phyloP scores from a whole-genome alignment of 1,140 invertebrate genomes.

The Stegodyphus dumicola region DNA sequence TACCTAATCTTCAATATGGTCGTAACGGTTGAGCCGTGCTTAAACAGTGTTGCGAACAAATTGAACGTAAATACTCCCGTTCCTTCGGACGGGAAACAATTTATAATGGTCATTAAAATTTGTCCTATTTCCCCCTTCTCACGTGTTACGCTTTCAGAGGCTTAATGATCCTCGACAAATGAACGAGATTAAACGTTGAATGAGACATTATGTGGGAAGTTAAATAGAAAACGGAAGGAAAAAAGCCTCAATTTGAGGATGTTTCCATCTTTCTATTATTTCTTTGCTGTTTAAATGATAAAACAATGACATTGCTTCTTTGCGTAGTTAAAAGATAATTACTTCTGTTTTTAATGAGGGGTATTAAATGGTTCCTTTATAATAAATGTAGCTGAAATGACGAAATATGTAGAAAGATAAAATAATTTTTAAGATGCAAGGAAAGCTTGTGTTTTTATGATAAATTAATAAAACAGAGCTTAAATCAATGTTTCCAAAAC shows the following conservation, averaged over 20 bases:
- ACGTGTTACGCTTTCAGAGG: not conserved
- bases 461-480: too few species aligned
- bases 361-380: not conserved
- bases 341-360: too few species aligned
- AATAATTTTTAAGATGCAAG: too few species aligned
- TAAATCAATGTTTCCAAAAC: too few species aligned
- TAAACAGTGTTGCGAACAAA: slow-evolving; percentile 30
- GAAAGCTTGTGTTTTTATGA: too few species aligned
- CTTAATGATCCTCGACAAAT: slow-evolving; percentile 37
- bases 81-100: slow-evolving; percentile 10
- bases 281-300: too few species aligned
- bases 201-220: slow-evolving; percentile 7
- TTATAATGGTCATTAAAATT: slow-evolving; percentile 55
- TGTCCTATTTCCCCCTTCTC: slow-evolving; percentile 13
- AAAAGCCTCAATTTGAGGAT: not conserved
- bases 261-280: too few species aligned
- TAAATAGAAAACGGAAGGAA: not conserved
- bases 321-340: too few species aligned
- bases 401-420: not conserved
- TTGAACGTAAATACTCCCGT: slow-evolving; percentile 33
- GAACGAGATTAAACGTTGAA: slow-evolving; percentile 28
- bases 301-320: too few species aligned
- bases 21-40: slow-evolving; percentile 8
- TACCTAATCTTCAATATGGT: too few species aligned
- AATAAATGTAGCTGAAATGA: not conserved